phyloP scores from a whole-genome alignment of 1,140 invertebrate genomes.

The Aphelenchoides fujianensis region DNA sequence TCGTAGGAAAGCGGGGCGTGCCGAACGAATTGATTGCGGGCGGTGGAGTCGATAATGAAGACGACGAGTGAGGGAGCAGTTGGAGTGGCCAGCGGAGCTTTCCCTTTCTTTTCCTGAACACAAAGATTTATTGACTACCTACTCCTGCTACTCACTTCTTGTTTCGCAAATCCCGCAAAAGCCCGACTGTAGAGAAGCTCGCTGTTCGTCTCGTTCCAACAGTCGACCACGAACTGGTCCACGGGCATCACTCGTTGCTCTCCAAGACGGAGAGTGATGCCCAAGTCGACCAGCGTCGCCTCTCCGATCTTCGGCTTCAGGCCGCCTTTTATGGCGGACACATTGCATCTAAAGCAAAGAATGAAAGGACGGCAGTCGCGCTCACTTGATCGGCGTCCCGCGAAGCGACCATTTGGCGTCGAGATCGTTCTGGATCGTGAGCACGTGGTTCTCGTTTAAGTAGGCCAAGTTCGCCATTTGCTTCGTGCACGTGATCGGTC shows the following conservation, averaged over 20 bases:
- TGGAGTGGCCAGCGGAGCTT: conserved; percentile 17
- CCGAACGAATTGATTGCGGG: conserved; percentile 48
- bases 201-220: conserved; percentile 22
- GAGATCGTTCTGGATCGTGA: conserved; percentile 5
- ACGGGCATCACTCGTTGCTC: conserved; percentile 19
- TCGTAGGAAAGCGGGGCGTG: conserved; percentile 47
- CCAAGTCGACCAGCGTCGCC: not conserved
- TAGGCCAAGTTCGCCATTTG: not conserved
- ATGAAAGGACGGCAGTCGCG: too few relatives aligned
- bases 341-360: conserved; percentile 16
- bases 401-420: conserved; percentile 3
- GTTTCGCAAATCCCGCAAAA: conserved; percentile 33
- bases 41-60: conserved; percentile 44
- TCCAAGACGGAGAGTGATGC: not conserved
- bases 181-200: conserved; percentile 28
- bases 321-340: not conserved
- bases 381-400: not conserved
- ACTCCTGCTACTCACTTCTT: conserved; percentile 13
- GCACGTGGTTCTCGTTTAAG: not conserved
- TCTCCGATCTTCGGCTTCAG: not conserved
- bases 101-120: conserved; percentile 22
- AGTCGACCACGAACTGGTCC: conserved; percentile 35
- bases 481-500: conserved; percentile 16
- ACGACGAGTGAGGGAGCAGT: conserved; percentile 27
- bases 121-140: conserved; percentile 4